Conservation (phyloP, 1,140 invertebrate species). For the Drosophila orosa region DNA sequence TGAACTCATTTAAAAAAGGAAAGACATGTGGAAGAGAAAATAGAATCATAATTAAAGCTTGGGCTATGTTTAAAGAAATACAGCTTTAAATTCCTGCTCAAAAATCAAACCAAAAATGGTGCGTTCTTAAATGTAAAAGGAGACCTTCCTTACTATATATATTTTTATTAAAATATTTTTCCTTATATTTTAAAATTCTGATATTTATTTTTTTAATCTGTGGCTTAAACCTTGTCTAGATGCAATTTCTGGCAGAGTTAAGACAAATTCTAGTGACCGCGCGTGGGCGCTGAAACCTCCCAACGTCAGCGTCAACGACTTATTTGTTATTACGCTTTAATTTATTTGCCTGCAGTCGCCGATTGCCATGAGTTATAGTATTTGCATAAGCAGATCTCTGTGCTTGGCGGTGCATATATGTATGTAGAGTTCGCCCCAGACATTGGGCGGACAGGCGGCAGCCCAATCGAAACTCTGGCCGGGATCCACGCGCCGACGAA, state of each 20-base stretch:
- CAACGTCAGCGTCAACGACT: conserved; percentile 60
- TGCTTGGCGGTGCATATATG: conserved; percentile 10
- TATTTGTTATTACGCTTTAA: conserved; percentile 83
- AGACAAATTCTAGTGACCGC: conserved; percentile 24
- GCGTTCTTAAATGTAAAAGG: background rate
- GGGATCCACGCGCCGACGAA: conserved; percentile 70
- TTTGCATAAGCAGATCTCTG: conserved; percentile 42
- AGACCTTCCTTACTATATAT: too few species aligned
- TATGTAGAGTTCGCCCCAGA: conserved; percentile 28
- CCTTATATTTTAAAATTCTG: too few species aligned
- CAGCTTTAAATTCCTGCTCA: background rate
- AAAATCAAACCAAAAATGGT: background rate
- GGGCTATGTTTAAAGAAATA: background rate
- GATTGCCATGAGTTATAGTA: conserved; percentile 76
- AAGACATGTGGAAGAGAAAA: too few species aligned
- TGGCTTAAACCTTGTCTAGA: background rate
- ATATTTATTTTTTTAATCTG: background rate
- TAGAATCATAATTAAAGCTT: background rate
- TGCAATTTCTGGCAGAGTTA: conserved; percentile 2
- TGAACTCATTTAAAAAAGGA: too few species aligned
- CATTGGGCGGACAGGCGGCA: conserved; percentile 75
- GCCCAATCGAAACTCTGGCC: conserved; percentile 48
- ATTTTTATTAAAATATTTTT: too few species aligned
- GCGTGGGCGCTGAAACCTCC: conserved; percentile 60
- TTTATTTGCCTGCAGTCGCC: conserved; percentile 67